Evolutionary conservation across 2,888 invertebrate species (phyloP), one percentile per base, ranked within the genome.

Genomic region (Xylota sylvarum): DNA sequence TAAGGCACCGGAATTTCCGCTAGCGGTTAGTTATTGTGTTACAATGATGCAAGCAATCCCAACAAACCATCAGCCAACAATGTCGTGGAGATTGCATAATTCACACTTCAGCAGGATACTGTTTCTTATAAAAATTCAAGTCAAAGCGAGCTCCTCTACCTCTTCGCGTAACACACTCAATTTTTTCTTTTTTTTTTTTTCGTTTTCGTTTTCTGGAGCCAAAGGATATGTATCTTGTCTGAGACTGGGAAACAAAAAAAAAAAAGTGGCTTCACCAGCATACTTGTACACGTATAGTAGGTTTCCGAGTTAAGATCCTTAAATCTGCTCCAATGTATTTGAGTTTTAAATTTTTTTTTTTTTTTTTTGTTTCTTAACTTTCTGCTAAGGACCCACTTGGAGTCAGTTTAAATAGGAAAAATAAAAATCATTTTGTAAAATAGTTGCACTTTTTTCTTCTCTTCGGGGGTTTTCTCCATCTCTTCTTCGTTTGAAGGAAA

Each of bases 11-110:
- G 73, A 86, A 86, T 69, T 82, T 86, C 86, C 82, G 86, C 55
- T 82, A 69, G 82, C 77, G 86, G 86, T 82, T 86, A 79, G 77
- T 73, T 86, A 78, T 82, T 86, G 82, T 73, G 69, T 82, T 78
- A 86, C 82, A 82, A 81, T 77, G 82, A 78, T 69, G 77, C 82
- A 73, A 46, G 60, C 58, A 37, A 30, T 17, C 70, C 58, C 56
- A 50, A 62, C 27, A 48, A 58, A 60, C 60, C 62, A 12, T 37
- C 62, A 69, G 37, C 48, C 50, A 80, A 82, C 65, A 78, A 60
- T 73, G 64, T 82, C 79, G 58, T 83, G 64, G 58, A 69, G 58
- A 83, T 78, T 83, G 87, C 78, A 87, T 83, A 87, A 87, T 87
- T 87, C 74, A 87, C 83, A 87, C 87, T 87, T 87, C 62, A 73